These are phyloP conservation scores for Platalea minor DNA, from an alignment of 2,797 vertebrate genomes.

Conservation along the genomic window DNA sequence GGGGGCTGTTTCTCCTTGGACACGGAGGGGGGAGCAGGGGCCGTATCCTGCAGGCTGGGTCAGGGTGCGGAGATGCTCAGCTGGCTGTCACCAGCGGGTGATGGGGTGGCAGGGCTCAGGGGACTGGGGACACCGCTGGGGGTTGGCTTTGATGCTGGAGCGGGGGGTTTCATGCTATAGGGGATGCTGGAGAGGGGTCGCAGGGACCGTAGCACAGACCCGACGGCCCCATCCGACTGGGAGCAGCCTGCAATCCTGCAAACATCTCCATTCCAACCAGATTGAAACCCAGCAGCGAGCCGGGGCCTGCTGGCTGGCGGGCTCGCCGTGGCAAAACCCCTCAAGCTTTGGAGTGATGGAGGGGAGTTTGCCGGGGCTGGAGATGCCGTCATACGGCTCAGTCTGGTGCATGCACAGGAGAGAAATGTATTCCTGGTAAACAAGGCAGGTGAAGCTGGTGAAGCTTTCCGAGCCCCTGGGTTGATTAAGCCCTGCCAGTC, in stretches of 20 bases:
- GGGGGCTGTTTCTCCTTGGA: constrained; percentile 14
- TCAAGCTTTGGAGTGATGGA: neutral
- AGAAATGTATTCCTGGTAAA: neutral
- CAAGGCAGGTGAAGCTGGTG: neutral
- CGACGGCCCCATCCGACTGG: neutral
- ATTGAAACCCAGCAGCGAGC: neutral
- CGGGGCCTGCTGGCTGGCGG: fast-evolving
- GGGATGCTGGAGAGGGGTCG: neutral
- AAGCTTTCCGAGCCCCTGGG: neutral
- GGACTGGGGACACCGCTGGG: fast-evolving
- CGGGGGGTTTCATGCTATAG: fast-evolving
- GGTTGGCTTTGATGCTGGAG: neutral
- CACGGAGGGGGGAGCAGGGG: fast-evolving
- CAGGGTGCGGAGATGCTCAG: neutral
- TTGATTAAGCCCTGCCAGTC: neutral
- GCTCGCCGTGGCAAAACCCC: neutral
- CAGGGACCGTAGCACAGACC: fast-evolving
- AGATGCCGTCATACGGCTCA: neutral
- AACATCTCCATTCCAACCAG: fast-evolving
- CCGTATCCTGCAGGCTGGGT: neutral
- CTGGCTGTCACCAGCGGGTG: neutral
- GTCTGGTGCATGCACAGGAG: neutral
- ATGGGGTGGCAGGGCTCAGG: neutral
- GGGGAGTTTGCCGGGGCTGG: neutral
- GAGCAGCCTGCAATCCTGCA: neutral